Base-by-base conservation (phyloP, 2,113 vertebrate species). In the Hyla sarda region DNA sequence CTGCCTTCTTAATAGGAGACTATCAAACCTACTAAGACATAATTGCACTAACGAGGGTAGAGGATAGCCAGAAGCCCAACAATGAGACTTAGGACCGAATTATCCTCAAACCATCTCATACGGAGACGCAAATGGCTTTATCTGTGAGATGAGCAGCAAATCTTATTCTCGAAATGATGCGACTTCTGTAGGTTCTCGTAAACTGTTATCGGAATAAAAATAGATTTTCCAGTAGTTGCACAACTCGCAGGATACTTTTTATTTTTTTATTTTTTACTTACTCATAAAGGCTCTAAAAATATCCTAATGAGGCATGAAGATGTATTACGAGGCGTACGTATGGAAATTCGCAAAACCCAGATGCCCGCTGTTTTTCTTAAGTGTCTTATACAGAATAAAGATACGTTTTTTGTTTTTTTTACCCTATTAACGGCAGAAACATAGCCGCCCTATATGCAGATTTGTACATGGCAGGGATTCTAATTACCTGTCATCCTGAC, bases 161-260 rank as follows among this genome's bases (percentile, higher is more conserved):
- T 80, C 32, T 80, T 60, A 80, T 80, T 80, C 37, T 80, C 54
- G 60, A 80, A 80, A 80, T 60, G 21, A 34, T 54, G 30, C n/a
- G 54, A 16, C 30, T 80, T 56, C 77, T 80, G 54, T 80, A 62
- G 77, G 32, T 37, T 62, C 32, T 21, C 11, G 37, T 32, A 37
- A 58, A 30, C 37, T 14, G 32, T 79, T 58, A 11, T 62, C 77
- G 41, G 23, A 60, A 62, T 80, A 62, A 80, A 80, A 80, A 80
- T 80, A 80, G 32, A 60, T 80, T 80, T 80, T 60, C 77, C 77
- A 80, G 77, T 54, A 80, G 77, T 80, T 80, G 77, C 77, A 45
- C 62, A 80, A 80, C 54, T 80, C 58, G 54, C 54, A 12, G 37
- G 77, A 80, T 60, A 80, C 77, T 60, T 80, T 80, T 80, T 41